Conservation (phyloP, 37 sponge, comb jelly and placozoan genomes). For the Beroe forskalii region DNA sequence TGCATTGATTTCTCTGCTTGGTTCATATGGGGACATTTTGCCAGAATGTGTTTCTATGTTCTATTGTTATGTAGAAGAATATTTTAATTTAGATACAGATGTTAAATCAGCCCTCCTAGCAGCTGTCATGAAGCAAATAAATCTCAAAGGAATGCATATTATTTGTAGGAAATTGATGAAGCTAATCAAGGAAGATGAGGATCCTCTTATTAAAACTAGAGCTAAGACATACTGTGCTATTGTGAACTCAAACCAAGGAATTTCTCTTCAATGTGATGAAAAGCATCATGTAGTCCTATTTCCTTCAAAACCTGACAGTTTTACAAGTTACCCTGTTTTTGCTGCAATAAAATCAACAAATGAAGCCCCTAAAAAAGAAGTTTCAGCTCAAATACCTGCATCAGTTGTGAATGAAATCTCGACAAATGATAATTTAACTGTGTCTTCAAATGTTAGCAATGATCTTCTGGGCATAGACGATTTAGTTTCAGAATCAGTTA, state of each 20-base stretch:
- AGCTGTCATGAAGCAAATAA: neutral
- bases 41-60: conserved; percentile 62
- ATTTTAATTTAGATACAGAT: neutral
- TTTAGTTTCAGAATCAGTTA: neutral
- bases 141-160: neutral
- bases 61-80: conserved; percentile 25
- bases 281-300: neutral
- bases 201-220: neutral
- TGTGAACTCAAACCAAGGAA: neutral
- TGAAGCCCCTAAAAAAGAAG: neutral
- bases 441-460: neutral
- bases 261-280: neutral
- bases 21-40: conserved; percentile 6
- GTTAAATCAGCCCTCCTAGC: conserved; percentile 31
- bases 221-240: conserved; percentile 8
- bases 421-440: neutral
- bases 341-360: neutral
- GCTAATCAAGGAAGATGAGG: neutral
- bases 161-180: neutral
- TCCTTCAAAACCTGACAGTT: neutral
- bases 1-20: conserved; percentile 47
- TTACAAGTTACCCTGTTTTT: neutral
- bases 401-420: neutral
- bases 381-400: neutral
- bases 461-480: neutral